Percentiles rank a stretch among this genome's conserved stretches.
These are phyloP conservation scores for Sylvicola cinctus DNA, from an alignment of 2,888 invertebrate species.

Conservation along the genomic window DNA sequence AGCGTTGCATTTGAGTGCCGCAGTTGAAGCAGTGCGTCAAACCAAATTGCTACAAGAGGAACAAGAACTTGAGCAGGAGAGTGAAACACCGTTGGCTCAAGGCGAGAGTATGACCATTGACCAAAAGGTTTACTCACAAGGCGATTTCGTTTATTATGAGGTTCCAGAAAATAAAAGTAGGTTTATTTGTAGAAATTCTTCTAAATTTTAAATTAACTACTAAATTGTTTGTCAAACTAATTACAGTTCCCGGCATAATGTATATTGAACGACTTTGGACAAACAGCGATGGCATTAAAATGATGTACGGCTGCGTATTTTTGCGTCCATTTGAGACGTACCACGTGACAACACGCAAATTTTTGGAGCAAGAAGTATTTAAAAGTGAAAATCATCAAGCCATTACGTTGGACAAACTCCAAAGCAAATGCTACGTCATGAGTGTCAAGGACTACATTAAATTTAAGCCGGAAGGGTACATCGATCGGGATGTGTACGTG, in stretches of 20 bases:
- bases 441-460: slow-evolving; percentile 89
- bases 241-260: slow-evolving; percentile 53
- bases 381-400: slow-evolving; percentile 79
- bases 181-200: background rate
- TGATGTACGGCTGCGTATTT: slow-evolving; percentile 83
- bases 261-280: slow-evolving; percentile 81
- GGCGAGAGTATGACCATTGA: slow-evolving; percentile 46
- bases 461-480: slow-evolving; percentile 64
- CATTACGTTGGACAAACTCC: slow-evolving; percentile 63
- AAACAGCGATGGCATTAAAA: slow-evolving; percentile 58
- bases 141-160: slow-evolving; percentile 84
- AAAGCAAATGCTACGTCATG: slow-evolving; percentile 82
- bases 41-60: slow-evolving; percentile 58
- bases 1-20: slow-evolving; percentile 47
- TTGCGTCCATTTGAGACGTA: slow-evolving; percentile 87
- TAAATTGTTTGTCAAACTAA: background rate
- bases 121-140: slow-evolving; percentile 54
- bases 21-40: slow-evolving; percentile 54
- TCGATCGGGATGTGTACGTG: slow-evolving; percentile 87
- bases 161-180: slow-evolving; percentile 26
- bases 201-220: background rate
- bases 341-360: slow-evolving; percentile 86
- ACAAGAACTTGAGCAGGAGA: slow-evolving; percentile 46
- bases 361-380: slow-evolving; percentile 85
- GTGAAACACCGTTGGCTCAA: slow-evolving; percentile 27